Base-by-base conservation (phyloP, 2,113 vertebrate species). In the Coreoperca whiteheadi region DNA sequence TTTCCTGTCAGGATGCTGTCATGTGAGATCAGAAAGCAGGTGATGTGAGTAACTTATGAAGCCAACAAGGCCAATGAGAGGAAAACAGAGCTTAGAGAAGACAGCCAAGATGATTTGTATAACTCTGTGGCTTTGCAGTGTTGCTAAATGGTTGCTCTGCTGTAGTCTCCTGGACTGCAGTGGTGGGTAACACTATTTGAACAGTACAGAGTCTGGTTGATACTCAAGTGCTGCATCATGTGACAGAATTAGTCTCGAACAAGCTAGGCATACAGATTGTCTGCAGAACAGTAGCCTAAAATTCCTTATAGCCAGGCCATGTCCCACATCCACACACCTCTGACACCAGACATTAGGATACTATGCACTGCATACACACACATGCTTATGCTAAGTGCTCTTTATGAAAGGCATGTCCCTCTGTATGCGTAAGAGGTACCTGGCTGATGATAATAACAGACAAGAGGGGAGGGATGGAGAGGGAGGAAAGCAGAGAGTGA, bases 371-470 rank as follows among this genome's bases (percentile, higher is more conserved):
- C 46, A 34, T 68, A 41, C 39, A 51, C 59, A 75, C 15, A 4
- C 28, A 34, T 23, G 12, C 71, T 23, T 2, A 43, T 77, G 65
- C 56, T 54, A 79, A 43, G 74, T 20, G 70, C 51, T 68, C 16
- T 21, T 69, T 37, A 75, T 70, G 77, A 85, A 79, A 87, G 25
- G 34, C 63, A 53, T 56, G 81, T 64, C 61, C 11, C 50, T 64
- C 21, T 25, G 46, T 77, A 73, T 79, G 77, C 84, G 70, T 82
- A 71, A 90, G 65, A 70, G 46, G 64, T 83, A 83, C 74, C 75
- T 59, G 63, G 74, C 25, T 91, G 88, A 93, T 92, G 81, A 76
- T 84, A 89, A 81, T 93, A 90, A 84, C 86, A 92, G 90, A 87
- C 53, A 32, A 79, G 39, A 71, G 64, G 67, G 90, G 51, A 64